Percentiles rank a stretch among this genome's conserved stretches.
phyloP scores from a whole-genome alignment of 2,888 invertebrate species.

The Macropis europaea region DNA sequence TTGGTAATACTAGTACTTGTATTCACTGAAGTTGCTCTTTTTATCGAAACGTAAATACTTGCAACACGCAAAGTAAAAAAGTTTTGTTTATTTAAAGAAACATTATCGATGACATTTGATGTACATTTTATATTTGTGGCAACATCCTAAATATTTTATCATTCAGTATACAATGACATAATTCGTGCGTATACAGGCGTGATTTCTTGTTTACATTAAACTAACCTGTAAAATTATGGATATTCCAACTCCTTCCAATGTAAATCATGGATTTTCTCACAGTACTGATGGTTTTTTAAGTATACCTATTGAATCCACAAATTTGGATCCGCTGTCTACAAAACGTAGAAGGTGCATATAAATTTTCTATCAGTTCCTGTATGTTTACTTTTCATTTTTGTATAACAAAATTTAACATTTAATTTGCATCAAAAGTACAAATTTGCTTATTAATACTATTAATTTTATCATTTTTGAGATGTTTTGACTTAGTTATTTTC shows the following conservation, averaged over 20 bases:
- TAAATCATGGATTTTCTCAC: slow-evolving; percentile 68
- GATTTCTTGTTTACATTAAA: slow-evolving; percentile 28
- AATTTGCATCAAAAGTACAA: too few relatives aligned
- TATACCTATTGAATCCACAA: slow-evolving; percentile 73
- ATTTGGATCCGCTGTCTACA: slow-evolving; percentile 72
- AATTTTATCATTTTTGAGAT: too few relatives aligned
- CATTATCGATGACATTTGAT: neutral
- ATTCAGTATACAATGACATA: slow-evolving; percentile 9
- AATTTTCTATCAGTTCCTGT: neutral
- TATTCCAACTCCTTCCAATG: slow-evolving; percentile 65
- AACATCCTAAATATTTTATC: neutral
- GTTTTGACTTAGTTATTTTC: too few relatives aligned
- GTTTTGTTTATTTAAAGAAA: slow-evolving; percentile 10
- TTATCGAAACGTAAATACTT: neutral
- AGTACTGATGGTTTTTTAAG: slow-evolving; percentile 71
- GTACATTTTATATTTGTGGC: neutral
- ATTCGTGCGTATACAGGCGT: neutral
- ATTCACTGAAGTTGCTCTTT: neutral
- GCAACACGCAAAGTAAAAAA: neutral
- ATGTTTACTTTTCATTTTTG: neutral
- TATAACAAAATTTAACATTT: neutral
- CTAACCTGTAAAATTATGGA: slow-evolving; percentile 49
- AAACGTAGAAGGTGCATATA: slow-evolving; percentile 74
- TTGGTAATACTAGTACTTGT: neutral
- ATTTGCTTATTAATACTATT: too few relatives aligned